Base-by-base conservation (phyloP, 2,113 vertebrate genomes). In the Ammodramus savannarum region DNA sequence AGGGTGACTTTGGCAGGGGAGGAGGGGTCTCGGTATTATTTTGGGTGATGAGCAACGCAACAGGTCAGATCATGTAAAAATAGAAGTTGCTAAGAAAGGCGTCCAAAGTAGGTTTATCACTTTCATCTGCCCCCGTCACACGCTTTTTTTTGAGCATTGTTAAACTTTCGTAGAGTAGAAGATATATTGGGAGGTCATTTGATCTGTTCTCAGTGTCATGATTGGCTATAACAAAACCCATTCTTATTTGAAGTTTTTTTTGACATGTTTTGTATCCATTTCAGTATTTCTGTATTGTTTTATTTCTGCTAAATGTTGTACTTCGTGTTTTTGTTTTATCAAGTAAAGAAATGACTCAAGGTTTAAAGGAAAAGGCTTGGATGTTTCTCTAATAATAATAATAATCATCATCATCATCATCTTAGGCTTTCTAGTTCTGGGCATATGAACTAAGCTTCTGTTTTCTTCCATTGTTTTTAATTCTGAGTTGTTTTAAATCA, bases 61-160 rank as follows among this genome's bases (percentile, higher is more conserved):
- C 68, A 61, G 78, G 85, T 92, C 61, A 87, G 84, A 80, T 88
- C 22, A 69, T 92, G 85, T 95, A 89, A 97, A 97, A 97, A 97
- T 96, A 98, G 97, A 96, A 96, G 85, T 86, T 94, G 86, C 90
- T 87, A 94, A 97, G 91, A 93, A 89, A 93, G 68, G 77, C 84
- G 2, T 62, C 84, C 94, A 46, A 76, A 94, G 71, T 84, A 83
- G 85, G 87, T 80, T 74, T 78, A 66, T 51, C 46, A 72, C 87
- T 90, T 95, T 94, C 76, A 93, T 91, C 63, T 87, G 48, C 78
- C 86, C 67, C 55, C 49, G 41, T 57, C 11, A 15, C 4, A 3
- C 43, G 20, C 15, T 57, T 95, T 96, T 97, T 79, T 92, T 76
- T 41, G 96, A 90, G 93, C 81, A 92, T 97, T 98, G 89, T 96